Conservation (phyloP, 2,113 vertebrate species). For the Psilopsiagon aymara region DNA sequence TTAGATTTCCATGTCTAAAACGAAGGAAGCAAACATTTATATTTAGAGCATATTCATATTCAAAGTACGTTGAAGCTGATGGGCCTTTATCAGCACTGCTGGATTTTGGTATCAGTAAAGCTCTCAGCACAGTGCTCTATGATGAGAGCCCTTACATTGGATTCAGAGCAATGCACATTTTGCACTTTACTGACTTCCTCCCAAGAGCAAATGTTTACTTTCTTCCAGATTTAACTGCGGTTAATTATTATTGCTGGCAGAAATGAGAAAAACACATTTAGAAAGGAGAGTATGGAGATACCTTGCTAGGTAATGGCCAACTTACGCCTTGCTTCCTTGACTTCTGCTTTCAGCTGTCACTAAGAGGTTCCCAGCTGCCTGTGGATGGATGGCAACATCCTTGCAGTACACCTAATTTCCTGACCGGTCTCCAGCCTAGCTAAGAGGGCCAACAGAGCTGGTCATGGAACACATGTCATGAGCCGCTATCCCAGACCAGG, state of each 20-base stretch:
- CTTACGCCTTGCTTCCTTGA: background rate
- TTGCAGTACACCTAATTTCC: background rate
- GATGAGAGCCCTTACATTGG: background rate
- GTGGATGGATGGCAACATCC: background rate
- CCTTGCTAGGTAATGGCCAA: background rate
- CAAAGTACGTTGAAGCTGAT: background rate
- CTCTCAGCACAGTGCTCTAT: no score
- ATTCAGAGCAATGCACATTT: background rate
- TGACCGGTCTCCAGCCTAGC: background rate
- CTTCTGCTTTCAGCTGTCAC: background rate
- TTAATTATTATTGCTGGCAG: background rate
- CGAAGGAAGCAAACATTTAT: background rate
- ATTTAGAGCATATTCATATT: background rate
- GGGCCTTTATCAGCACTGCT: background rate
- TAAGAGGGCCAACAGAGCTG: background rate
- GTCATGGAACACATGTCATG: background rate
- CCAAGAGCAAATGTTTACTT: background rate
- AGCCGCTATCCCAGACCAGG: background rate
- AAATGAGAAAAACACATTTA: background rate
- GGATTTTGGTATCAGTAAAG: background rate
- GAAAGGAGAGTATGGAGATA: background rate
- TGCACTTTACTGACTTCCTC: background rate
- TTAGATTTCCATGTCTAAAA: background rate
- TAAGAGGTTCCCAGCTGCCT: background rate
- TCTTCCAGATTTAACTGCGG: background rate